Evolutionary conservation across 2,797 vertebrate genomes (phyloP).

Genomic region (Peromyscus aztecus): DNA sequence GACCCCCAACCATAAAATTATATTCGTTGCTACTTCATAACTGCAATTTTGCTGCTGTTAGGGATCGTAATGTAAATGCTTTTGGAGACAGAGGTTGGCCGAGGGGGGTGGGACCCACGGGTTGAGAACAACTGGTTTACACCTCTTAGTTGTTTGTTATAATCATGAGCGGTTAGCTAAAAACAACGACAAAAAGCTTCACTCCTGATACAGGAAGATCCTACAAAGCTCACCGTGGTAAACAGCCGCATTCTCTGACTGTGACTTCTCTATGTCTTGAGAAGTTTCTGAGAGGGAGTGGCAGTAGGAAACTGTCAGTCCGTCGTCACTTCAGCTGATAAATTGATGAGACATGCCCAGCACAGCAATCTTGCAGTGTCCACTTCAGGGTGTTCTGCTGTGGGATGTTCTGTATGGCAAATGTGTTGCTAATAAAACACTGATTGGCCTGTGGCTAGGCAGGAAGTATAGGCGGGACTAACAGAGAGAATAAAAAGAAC

Average conservation of each 20-base stretch:
- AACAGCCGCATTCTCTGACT: neutral
- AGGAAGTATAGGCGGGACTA: too few species aligned
- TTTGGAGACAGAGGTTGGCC: neutral
- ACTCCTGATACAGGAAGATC: conserved; percentile 2
- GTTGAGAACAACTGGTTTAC: neutral
- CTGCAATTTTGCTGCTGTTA: neutral
- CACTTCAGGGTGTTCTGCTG: too few species aligned
- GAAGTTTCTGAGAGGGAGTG: neutral
- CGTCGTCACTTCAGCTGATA: neutral
- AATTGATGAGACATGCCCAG: neutral
- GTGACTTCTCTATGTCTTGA: neutral
- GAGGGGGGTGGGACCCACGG: neutral
- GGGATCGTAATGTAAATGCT: neutral
- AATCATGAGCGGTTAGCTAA: neutral
- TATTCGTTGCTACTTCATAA: neutral
- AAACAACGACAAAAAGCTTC: neutral
- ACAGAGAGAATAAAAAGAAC: too few species aligned
- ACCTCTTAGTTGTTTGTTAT: neutral
- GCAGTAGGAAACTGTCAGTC: neutral
- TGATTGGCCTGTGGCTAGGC: too few species aligned
- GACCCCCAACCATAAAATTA: neutral
- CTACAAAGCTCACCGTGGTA: neutral
- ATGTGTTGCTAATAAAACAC: too few species aligned
- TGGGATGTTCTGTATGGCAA: too few species aligned
- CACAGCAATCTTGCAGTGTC: neutral